A percentile compares a stretch with the other conserved stretches of the same genome.
Conservation (phyloP, 2,888 invertebrate species). For the Acanthacorydalis orientalis region DNA sequence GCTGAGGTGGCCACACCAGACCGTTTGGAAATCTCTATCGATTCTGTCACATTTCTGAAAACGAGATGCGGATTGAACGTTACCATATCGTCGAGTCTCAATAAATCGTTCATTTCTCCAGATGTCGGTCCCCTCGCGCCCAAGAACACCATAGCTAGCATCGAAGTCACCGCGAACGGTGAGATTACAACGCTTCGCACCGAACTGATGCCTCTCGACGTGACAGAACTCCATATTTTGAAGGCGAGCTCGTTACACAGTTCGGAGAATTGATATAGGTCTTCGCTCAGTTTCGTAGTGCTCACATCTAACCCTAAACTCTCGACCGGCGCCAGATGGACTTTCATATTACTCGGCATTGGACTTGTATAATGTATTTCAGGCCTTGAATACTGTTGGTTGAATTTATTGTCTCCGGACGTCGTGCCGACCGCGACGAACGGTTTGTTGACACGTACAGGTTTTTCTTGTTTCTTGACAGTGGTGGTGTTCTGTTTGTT, state of each 20-base stretch:
- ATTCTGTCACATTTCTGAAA: slow-evolving; percentile 71
- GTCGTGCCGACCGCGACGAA: background rate
- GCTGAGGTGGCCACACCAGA: slow-evolving; percentile 65
- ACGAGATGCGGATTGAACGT: slow-evolving; percentile 81
- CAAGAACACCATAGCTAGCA: slow-evolving; percentile 79
- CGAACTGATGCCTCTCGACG: slow-evolving; percentile 48
- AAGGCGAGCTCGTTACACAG: slow-evolving; percentile 76
- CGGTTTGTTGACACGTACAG: background rate
- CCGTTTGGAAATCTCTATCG: slow-evolving; percentile 46
- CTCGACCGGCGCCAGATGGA: slow-evolving; percentile 35
- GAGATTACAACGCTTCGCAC: slow-evolving; percentile 65
- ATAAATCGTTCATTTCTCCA: slow-evolving; percentile 76
- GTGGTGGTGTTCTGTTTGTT: slow-evolving; percentile 8
- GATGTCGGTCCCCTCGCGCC: slow-evolving; percentile 77
- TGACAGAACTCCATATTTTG: slow-evolving; percentile 61
- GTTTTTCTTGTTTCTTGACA: slow-evolving; percentile 4
- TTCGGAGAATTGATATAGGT: slow-evolving; percentile 59
- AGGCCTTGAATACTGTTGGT: slow-evolving; percentile 5
- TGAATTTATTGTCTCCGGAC: slow-evolving; percentile 6
- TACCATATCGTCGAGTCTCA: slow-evolving; percentile 72
- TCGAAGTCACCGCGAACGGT: slow-evolving; percentile 70
- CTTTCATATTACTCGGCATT: slow-evolving; percentile 27
- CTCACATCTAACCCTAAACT: slow-evolving; percentile 63
- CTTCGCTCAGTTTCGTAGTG: slow-evolving; percentile 49
- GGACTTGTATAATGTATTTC: slow-evolving; percentile 9